phyloP scores from a whole-genome alignment of 92 coral and sea anemone genomes.

The Porites evermanni region DNA sequence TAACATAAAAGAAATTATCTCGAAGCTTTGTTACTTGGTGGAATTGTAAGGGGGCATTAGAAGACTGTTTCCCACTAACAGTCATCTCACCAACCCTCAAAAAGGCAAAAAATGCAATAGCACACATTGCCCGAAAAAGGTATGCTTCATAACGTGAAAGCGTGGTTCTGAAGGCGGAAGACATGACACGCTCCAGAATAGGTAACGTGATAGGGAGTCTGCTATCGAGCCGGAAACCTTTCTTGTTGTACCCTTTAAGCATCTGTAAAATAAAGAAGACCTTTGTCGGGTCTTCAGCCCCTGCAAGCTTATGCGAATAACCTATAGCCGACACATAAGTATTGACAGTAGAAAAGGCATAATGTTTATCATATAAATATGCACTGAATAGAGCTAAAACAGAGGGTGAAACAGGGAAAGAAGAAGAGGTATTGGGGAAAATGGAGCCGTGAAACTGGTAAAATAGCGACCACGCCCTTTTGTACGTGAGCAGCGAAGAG shows the following conservation, averaged over 20 bases:
- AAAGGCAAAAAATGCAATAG: conserved; percentile 45
- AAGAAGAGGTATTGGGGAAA: neutral
- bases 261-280: conserved; percentile 58
- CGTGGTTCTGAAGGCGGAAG: neutral
- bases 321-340: conserved; percentile 70
- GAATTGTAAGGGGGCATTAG: conserved; percentile 28
- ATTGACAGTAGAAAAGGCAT: conserved; percentile 55
- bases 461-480: conserved; percentile 65
- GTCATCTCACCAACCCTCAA: conserved; percentile 53
- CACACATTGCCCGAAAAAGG: conserved; percentile 50
- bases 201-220: conserved; percentile 55
- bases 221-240: conserved; percentile 41
- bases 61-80: neutral
- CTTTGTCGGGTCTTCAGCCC: conserved; percentile 62
- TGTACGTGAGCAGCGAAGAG: conserved; percentile 64
- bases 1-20: too few relatives aligned
- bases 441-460: neutral
- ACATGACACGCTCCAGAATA: conserved; percentile 27
- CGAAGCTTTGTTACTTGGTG: conserved; percentile 25
- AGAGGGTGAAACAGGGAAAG: conserved; percentile 51
- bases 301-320: conserved; percentile 58
- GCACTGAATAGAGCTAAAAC: conserved; percentile 57
- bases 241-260: conserved; percentile 65
- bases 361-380: conserved; percentile 36
- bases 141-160: conserved; percentile 9